phyloP scores from a whole-genome alignment of 2,888 invertebrate species.

The Cabera pusaria region DNA sequence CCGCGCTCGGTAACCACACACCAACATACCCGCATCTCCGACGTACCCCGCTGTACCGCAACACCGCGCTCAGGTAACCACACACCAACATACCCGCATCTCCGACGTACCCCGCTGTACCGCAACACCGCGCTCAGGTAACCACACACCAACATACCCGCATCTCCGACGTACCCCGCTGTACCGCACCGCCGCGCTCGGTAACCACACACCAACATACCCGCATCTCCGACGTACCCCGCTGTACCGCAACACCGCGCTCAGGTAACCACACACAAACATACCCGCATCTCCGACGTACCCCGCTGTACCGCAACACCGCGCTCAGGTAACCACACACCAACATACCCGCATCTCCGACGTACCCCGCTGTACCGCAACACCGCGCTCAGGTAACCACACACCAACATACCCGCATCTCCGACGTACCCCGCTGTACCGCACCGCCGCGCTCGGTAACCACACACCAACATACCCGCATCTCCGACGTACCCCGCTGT shows the following conservation, averaged over 20 bases:
- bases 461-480: too few species aligned
- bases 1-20: conserved; percentile 24
- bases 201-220: too few species aligned
- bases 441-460: conserved; percentile 1
- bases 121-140: conserved; percentile 39
- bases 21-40: too few species aligned
- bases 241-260: conserved; percentile 69
- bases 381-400: conserved; percentile 37
- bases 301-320: conserved; percentile 13
- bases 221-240: too few species aligned
- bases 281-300: too few species aligned
- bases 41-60: conserved; percentile 15
- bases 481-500: too few species aligned
- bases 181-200: conserved; percentile 7
- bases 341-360: too few species aligned
- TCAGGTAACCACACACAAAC: conserved; percentile 17
- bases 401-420: too few species aligned
- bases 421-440: conserved; percentile 12
- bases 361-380: conserved; percentile 86
- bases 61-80: neutral
- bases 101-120: conserved; percentile 90
- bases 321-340: neutral
- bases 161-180: conserved; percentile 9
- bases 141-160: too few species aligned
- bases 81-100: too few species aligned